Base-by-base conservation (phyloP, 1,140 invertebrate genomes). In the Chrysopa pallens region DNA sequence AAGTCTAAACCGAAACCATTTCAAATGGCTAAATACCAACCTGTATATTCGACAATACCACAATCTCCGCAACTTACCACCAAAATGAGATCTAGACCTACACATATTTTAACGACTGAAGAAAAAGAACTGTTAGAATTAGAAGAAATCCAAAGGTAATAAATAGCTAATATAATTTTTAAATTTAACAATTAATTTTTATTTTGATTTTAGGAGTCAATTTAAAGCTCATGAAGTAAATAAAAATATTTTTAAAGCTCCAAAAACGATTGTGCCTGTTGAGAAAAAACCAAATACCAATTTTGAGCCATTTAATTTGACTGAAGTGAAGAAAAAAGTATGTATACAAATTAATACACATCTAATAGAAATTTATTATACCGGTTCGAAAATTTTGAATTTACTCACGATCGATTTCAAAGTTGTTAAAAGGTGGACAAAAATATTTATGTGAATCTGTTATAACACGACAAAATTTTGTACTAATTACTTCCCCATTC, bases 51-150 rank as follows among this genome's bases (percentile, higher is more conserved):
- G 4, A 68, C 66, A 3, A 44, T 53, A 6, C 60, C 67, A 3
- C 44, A 57, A 4, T 66, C 66, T 4, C 67, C 66, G 6, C 55
- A 54, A 3, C 48, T 68, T 6, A 48, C 45, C 33, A 63, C 61
- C 0, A 68, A 66, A 39, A 48, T 38, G 4, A 57, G 67, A 38
- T 29, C 39, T 0, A 50, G 64, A 8, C 40, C 50, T 6, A 43
- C 51, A 2, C 48, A 35, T 1, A 48, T 52, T 7, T 13, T 59
- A 6, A 63, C 54, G 29, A 49, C 48, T 6, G 54, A 58, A 9
- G 55, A 68, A 42, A 44, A 48, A 12, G 63, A 66, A 38, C 40
- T 49, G 36, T 5, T 49, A 13, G 55, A 67, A 42, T 9, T 58
- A 0, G 52, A 65, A 28, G 55, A 63, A 43, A 49, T 57, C 17